Conservation (phyloP, 2,888 invertebrate species). For the Clistopyga incitator region DNA sequence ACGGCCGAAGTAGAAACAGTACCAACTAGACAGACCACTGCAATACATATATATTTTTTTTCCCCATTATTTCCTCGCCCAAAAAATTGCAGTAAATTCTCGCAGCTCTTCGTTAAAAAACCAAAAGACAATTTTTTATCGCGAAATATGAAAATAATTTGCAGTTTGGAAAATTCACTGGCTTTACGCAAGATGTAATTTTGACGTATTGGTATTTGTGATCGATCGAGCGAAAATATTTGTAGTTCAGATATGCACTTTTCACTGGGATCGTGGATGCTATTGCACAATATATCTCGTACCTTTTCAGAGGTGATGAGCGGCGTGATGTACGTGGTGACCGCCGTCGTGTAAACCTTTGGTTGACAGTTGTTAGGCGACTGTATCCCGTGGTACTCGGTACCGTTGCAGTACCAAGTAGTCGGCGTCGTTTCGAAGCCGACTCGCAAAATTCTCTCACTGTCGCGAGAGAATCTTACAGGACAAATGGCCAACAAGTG, state of each 20-base stretch:
- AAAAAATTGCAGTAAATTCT: not conserved
- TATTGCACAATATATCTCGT: slow-evolving; percentile 68
- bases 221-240: too few relatives aligned
- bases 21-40: slow-evolving; percentile 3
- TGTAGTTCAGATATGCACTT: not conserved
- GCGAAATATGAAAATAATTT: too few relatives aligned
- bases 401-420: slow-evolving; percentile 76
- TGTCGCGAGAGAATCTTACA: slow-evolving; percentile 66
- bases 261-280: not conserved
- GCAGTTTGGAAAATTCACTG: too few relatives aligned
- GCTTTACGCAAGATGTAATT: too few relatives aligned
- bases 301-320: slow-evolving; percentile 84
- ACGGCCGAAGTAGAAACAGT: slow-evolving; percentile 27
- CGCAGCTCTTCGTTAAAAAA: not conserved
- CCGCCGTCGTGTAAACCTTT: slow-evolving; percentile 83
- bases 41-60: too few relatives aligned
- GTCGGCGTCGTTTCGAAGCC: slow-evolving; percentile 63
- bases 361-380: slow-evolving; percentile 71
- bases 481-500: slow-evolving; percentile 12
- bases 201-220: too few relatives aligned
- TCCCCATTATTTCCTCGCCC: too few relatives aligned
- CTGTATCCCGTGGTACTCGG: slow-evolving; percentile 75
- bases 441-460: slow-evolving; percentile 65
- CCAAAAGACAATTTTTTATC: not conserved
- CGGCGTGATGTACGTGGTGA: slow-evolving; percentile 84